A percentile compares a stretch with the other conserved stretches of the same genome.
Evolutionary conservation across 2,888 invertebrate species (phyloP).

Genomic region (Hydrotaea cyrtoneurina): DNA sequence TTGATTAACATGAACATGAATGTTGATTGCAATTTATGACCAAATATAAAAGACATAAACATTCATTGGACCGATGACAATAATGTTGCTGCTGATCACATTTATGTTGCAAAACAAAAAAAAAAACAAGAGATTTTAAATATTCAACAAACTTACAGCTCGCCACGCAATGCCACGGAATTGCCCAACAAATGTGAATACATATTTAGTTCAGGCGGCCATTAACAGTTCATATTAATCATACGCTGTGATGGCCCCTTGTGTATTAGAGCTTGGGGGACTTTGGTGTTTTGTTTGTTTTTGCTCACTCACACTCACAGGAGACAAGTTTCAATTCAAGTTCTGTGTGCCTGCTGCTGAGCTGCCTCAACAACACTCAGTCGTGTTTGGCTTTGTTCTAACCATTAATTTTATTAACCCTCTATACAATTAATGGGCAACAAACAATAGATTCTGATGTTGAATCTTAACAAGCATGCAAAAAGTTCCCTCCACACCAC

Average conservation of each 20-base stretch:
- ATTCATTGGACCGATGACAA: background rate
- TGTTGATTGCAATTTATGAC: constrained; percentile 42
- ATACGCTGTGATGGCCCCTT: background rate
- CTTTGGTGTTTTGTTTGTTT: background rate
- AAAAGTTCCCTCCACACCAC: background rate
- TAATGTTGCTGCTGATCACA: background rate
- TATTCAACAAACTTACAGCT: too few species aligned
- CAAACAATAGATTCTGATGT: constrained; percentile 31
- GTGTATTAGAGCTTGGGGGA: background rate
- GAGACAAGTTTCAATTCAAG: too few species aligned
- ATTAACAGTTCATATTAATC: constrained; percentile 6
- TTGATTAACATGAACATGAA: constrained; percentile 42
- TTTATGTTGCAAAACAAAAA: background rate
- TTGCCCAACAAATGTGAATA: too few species aligned
- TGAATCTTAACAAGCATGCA: constrained; percentile 14
- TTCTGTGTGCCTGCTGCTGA: background rate
- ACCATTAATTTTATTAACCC: constrained; percentile 38
- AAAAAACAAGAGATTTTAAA: too few species aligned
- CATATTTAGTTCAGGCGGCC: background rate
- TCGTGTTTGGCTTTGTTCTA: constrained; percentile 14
- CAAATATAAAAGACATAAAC: constrained; percentile 34
- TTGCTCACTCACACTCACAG: too few species aligned
- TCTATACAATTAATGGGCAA: constrained; percentile 26
- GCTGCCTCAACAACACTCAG: constrained; percentile 6
- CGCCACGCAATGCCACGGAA: too few species aligned